Evolutionary conservation across 2,888 invertebrate genomes (phyloP), one percentile per base, ranked within the genome.

Genomic region (Hipparchia semele): DNA sequence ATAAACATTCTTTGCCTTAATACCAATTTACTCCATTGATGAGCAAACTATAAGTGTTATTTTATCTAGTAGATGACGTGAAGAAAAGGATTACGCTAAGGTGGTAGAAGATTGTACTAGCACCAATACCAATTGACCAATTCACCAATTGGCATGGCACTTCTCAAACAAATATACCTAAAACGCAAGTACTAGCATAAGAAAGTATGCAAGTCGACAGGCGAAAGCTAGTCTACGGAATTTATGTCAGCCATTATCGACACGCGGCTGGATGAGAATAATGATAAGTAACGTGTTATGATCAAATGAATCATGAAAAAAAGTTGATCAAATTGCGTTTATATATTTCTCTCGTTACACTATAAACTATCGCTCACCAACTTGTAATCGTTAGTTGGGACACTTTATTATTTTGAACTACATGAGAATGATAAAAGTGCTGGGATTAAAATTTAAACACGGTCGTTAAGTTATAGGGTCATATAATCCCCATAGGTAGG

Each of bases 211-310:
- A 56, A 56, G 56, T 56, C 56, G 13, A 1, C 56, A 56, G 56
- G 13, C n/a, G 46, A 56, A 56, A 56, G n/a, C 13, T n/a, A 13
- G 56, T 62, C 8, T n/a, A 62, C 45, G 46, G 45, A n/a, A 62
- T 62, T 13, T 49, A 62, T 62, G 49, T 0, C 46, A 46, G n/a
- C 46, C 13, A n/a, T 13, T 62, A 46, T 46, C 45, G 49, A 62
- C 6, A 33, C 6, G 46, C 62, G 46, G n/a, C 45, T 7, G 62
- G 46, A 7, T n/a, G 62, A n/a, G 46, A 62, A 62, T 62, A 62
- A 62, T 13, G 46, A 62, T 46, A n/a, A 46, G 46, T 46, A 62
- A n/a, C 13, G 39, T 13, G 62, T 62, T 46, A 62, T 46, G 62
- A 62, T 62, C 62, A 46, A 45, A 62, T 46, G 46, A 23, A 23